Base-by-base conservation (phyloP, 2,888 invertebrate species). In the Acanthosepion pharaonis region DNA sequence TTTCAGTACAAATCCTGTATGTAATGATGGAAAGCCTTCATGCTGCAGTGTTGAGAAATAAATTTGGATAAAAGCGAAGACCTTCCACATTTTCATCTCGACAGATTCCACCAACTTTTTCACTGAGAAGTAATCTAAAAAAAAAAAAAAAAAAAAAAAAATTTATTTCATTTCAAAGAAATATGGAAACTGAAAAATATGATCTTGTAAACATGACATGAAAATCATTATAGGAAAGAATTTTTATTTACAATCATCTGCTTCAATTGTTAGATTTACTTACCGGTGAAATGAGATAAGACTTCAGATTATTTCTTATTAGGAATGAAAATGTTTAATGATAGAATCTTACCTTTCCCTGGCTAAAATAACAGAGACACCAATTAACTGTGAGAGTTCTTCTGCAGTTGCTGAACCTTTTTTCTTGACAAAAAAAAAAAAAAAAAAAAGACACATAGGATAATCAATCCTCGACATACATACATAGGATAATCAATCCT, bases 51-150 rank as follows among this genome's bases (percentile, higher is more conserved):
- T 96, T 96, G 18, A 97, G 95, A 95, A 99, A 99, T 95, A 98
- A 97, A 98, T 99, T 99, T 0, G 99, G 98, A 98, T 99, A 99
- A 98, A 99, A 99, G 95, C 98, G 98, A 91, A 99, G 98, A 20
- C 99, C 99, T 98, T 99, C 99, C 95, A 99, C 98, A 0, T 99
- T 98, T 97, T 99, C 99, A 97, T 99, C 99, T 95, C 99, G 98
- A 97, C 99, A 99, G 5, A 99, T 98, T 96, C 98, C 98, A 0
- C 99, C 99, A 96, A 98, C 98, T 95, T 98, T 98, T 97, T 99
- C 99, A 1, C 99, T 98, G 8, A 98, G 98, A 95, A 98, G 98
- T 64, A 99, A 98, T 94, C 99, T 98, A 97, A 94, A 96, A 94
- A 91, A 33, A 91, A 33, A 33, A 53, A 92, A 33, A 91, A 33